Percentiles rank a stretch among this genome's conserved stretches.
Conservation (phyloP, 1,140 invertebrate species). For the Drosophila malerkotliana region DNA sequence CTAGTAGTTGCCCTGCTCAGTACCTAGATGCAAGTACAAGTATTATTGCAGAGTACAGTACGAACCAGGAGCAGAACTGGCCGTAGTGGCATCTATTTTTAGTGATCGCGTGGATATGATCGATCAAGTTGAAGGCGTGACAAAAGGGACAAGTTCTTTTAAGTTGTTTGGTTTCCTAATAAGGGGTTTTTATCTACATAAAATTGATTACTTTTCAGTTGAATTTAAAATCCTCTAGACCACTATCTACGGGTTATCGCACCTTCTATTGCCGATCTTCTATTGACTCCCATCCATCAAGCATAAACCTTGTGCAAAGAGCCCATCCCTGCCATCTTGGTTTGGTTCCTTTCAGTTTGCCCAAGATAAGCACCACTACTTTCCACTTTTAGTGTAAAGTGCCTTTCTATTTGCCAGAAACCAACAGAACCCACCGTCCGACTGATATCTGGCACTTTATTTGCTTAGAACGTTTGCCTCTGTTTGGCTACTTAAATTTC, state of each 20-base stretch:
- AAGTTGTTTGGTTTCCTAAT: background rate
- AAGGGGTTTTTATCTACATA: background rate
- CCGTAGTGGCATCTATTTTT: slow-evolving; percentile 13
- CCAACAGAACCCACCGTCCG: slow-evolving; percentile 13
- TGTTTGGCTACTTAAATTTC: slow-evolving; percentile 70
- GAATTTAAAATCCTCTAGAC: background rate
- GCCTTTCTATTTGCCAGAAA: slow-evolving; percentile 56
- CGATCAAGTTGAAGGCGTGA: slow-evolving; percentile 43
- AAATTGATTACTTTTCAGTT: background rate
- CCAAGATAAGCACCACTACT: slow-evolving; percentile 46
- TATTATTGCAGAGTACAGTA: slow-evolving; percentile 60
- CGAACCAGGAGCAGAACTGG: slow-evolving; percentile 37
- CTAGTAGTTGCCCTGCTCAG: slow-evolving; percentile 23
- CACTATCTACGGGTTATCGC: slow-evolving; percentile 4
- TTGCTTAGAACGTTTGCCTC: slow-evolving; percentile 57
- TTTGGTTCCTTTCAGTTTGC: slow-evolving; percentile 29
- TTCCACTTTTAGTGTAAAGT: slow-evolving; percentile 47
- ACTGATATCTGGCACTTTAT: slow-evolving; percentile 30
- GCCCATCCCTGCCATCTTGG: slow-evolving; percentile 8
- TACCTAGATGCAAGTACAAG: slow-evolving; percentile 16
- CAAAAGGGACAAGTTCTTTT: slow-evolving; percentile 24
- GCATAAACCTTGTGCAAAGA: slow-evolving; percentile 5
- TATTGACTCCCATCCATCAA: slow-evolving; percentile 32
- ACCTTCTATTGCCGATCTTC: slow-evolving; percentile 33
- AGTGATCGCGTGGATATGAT: slow-evolving; percentile 48